phyloP scores from a whole-genome alignment of 2,113 vertebrate species.

The Raphicerus campestris region DNA sequence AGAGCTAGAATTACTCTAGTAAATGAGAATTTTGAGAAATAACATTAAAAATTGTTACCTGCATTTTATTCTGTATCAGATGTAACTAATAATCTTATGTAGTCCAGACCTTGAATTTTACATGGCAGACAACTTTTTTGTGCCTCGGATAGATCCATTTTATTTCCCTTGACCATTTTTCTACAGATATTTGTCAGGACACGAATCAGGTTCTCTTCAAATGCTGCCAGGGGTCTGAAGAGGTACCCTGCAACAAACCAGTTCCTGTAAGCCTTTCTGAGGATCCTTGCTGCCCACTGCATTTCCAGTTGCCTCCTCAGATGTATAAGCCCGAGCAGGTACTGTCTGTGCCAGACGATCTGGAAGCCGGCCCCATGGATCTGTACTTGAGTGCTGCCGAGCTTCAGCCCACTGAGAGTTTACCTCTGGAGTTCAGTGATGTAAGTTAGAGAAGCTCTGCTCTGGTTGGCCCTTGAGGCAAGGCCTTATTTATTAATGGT shows the following conservation, averaged over 20 bases:
- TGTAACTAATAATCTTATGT: neutral
- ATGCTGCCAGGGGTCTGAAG: conserved; percentile 91
- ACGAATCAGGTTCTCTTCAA: conserved; percentile 93
- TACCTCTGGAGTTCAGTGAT: conserved; percentile 97
- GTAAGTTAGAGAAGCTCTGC: conserved; percentile 83
- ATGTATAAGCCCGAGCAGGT: conserved; percentile 93
- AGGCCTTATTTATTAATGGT: conserved; percentile 46
- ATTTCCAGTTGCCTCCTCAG: conserved; percentile 90
- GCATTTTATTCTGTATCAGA: conserved; percentile 1
- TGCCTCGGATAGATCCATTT: conserved; percentile 10
- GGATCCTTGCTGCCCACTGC: conserved; percentile 93
- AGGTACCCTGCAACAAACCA: conserved; percentile 89
- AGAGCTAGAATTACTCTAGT: neutral
- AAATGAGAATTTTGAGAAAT: conserved; percentile 19
- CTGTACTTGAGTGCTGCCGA: conserved; percentile 96
- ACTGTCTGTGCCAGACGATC: conserved; percentile 84
- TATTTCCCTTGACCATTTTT: conserved; percentile 79
- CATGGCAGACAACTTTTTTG: neutral
- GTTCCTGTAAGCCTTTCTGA: conserved; percentile 93
- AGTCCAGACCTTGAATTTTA: neutral
- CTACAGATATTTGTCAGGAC: conserved; percentile 95
- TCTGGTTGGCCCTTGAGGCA: conserved; percentile 34
- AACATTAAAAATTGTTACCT: conserved; percentile 12
- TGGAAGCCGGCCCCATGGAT: conserved; percentile 85
- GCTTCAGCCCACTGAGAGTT: conserved; percentile 95